Conservation (phyloP, 2,888 invertebrate species). For the Lepidocyrtoides sp. region DNA sequence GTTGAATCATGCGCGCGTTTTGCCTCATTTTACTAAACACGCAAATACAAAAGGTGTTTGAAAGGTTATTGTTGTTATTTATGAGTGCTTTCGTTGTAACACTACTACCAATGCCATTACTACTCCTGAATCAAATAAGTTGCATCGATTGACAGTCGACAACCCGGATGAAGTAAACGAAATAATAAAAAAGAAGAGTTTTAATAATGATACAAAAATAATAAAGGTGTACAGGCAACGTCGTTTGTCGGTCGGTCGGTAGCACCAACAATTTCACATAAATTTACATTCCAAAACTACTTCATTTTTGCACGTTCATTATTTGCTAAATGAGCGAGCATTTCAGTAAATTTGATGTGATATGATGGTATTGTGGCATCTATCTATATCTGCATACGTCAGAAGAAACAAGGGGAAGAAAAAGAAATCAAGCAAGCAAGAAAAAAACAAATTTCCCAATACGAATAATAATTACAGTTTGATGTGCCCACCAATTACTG, state of each 20-base stretch:
- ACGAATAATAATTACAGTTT: constrained; percentile 9
- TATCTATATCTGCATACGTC: constrained; percentile 5
- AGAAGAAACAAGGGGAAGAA: not conserved
- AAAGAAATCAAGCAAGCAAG: not conserved
- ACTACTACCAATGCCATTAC: no score
- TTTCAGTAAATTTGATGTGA: constrained; percentile 9
- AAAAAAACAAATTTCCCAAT: constrained; percentile 6
- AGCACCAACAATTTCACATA: constrained; percentile 31
- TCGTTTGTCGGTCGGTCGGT: constrained; percentile 17
- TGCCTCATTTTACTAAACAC: not conserved
- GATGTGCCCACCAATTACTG: constrained; percentile 15
- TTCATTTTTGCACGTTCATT: constrained; percentile 38
- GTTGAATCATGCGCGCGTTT: constrained; percentile 32
- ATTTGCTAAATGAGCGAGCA: not conserved
- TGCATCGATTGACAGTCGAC: constrained; percentile 35
- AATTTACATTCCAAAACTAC: constrained; percentile 44
- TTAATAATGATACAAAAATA: not conserved
- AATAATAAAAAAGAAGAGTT: not conserved
- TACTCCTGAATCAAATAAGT: constrained; percentile 1
- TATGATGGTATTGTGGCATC: not conserved
- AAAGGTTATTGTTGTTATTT: constrained; percentile 2
- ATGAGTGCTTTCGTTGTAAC: constrained; percentile 17
- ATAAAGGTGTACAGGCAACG: not conserved
- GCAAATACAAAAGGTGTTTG: not conserved
- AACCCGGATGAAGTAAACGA: constrained; percentile 57